phyloP scores from a whole-genome alignment of 1,140 invertebrate species.

The Apocrypta bakeri region DNA sequence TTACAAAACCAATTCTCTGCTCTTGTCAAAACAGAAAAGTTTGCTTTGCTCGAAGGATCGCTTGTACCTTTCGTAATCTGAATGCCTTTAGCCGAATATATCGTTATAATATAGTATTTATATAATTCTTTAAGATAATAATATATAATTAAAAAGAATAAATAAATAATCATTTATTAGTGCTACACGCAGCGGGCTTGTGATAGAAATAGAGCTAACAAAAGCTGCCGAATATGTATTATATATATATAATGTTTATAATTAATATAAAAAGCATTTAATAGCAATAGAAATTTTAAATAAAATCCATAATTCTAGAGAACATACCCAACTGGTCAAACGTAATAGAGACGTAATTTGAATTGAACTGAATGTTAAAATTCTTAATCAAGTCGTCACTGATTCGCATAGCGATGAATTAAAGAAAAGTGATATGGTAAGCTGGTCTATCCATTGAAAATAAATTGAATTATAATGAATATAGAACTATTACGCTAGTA shows the following conservation, averaged over 20 bases:
- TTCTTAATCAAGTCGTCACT: not conserved
- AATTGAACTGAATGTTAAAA: not conserved
- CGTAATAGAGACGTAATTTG: not conserved
- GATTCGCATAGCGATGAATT: not conserved
- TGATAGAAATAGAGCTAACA: constrained; percentile 66
- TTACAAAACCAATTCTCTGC: constrained; percentile 33
- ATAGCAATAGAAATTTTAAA: constrained; percentile 16
- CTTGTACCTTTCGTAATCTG: constrained; percentile 36
- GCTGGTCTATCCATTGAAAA: constrained; percentile 36
- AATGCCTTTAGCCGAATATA: constrained; percentile 12
- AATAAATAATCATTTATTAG: constrained; percentile 51
- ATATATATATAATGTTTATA: constrained; percentile 51
- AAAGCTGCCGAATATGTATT: constrained; percentile 71
- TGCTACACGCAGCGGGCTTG: constrained; percentile 71
- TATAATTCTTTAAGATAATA: constrained; percentile 1
- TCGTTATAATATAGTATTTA: not conserved
- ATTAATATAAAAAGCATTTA: constrained; percentile 43
- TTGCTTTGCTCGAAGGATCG: constrained; percentile 50
- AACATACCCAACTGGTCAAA: constrained; percentile 33
- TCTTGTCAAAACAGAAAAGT: constrained; percentile 18
- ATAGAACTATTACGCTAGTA: constrained; percentile 66
- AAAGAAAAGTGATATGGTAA: not conserved
- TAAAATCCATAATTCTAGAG: not conserved
- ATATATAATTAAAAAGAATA: constrained; percentile 34
- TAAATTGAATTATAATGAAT: constrained; percentile 40